Conservation (phyloP, 2,113 vertebrate species). For the Prionailurus viverrinus region DNA sequence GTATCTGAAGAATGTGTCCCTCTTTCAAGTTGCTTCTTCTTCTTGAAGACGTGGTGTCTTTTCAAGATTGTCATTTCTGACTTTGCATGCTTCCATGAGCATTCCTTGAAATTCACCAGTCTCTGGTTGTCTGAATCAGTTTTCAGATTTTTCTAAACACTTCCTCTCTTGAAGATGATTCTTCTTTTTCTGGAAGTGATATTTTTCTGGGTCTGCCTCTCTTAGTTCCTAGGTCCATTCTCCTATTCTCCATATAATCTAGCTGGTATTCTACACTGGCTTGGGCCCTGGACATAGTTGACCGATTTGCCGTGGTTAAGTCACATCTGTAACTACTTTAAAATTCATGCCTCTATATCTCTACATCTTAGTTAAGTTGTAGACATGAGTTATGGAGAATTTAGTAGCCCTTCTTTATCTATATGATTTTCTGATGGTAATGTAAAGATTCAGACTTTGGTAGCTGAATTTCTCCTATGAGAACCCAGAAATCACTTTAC, state of each 20-base stretch:
- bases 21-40: neutral
- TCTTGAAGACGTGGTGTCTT: neutral
- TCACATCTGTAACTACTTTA: neutral
- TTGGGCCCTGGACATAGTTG: neutral
- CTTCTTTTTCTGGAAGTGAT: neutral
- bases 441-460: neutral
- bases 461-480: neutral
- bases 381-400: neutral
- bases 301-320: neutral
- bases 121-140: neutral
- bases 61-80: neutral
- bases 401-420: neutral
- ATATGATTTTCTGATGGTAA: neutral
- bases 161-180: neutral
- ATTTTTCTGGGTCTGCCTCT: neutral
- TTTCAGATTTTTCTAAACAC: neutral
- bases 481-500: neutral
- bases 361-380: neutral
- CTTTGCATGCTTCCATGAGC: neutral
- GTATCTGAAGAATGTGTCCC: neutral
- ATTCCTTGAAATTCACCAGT: conserved; percentile 2
- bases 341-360: neutral
- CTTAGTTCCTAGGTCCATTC: neutral
- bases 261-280: neutral
- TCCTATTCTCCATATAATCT: neutral